Percentiles rank a stretch among this genome's conserved stretches.
These are phyloP conservation scores for Eupithecia abbreviata DNA, from an alignment of 2,888 invertebrate species.

Conservation along the genomic window DNA sequence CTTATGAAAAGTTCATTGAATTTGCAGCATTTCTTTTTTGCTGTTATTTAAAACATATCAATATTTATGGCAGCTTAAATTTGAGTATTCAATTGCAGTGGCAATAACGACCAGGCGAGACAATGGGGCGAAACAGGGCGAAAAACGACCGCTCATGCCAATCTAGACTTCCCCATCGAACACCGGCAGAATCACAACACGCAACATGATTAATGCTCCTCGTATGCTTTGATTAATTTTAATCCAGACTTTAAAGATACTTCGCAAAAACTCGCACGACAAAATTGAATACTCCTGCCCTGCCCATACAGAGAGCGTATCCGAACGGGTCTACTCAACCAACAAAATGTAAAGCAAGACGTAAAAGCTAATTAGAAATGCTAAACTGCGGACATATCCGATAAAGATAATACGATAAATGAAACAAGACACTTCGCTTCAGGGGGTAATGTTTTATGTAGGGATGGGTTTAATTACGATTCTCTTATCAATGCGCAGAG, in stretches of 20 bases:
- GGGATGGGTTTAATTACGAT: constrained; percentile 64
- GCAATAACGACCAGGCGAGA: constrained; percentile 54
- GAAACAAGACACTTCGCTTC: constrained; percentile 68
- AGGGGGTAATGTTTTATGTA: constrained; percentile 79
- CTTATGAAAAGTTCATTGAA: constrained; percentile 5
- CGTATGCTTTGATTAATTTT: constrained; percentile 69
- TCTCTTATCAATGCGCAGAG: constrained; percentile 59
- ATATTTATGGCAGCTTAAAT: constrained; percentile 21
- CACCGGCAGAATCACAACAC: constrained; percentile 55
- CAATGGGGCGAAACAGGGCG: constrained; percentile 52
- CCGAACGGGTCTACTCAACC: constrained; percentile 38
- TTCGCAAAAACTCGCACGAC: constrained; percentile 55
- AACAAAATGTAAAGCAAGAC: constrained; percentile 54
- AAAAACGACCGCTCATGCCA: constrained; percentile 39
- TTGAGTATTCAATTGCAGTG: constrained; percentile 51
- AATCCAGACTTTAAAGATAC: constrained; percentile 52
- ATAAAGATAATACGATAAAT: constrained; percentile 75
- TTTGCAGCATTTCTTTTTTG: constrained; percentile 4
- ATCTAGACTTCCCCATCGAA: constrained; percentile 46
- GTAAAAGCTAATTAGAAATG: constrained; percentile 67
- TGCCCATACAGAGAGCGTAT: constrained; percentile 50
- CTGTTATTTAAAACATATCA: constrained; percentile 16
- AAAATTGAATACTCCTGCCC: constrained; percentile 53
- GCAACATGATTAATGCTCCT: constrained; percentile 72
- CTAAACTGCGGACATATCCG: constrained; percentile 55